Base-by-base conservation (phyloP, 2,888 invertebrate genomes). In the Neocrepidodera transversa region DNA sequence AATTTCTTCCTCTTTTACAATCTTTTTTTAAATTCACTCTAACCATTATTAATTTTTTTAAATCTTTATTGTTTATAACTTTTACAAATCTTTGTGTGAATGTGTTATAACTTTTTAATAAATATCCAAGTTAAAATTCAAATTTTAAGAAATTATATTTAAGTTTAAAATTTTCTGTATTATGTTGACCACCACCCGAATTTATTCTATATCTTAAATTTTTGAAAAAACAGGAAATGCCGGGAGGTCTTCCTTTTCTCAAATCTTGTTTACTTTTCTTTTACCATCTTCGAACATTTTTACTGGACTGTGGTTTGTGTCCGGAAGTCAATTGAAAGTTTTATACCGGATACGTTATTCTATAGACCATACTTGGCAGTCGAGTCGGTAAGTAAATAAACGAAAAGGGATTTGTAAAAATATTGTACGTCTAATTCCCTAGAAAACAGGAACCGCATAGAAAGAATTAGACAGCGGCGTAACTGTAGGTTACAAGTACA, bases 241-340 rank as follows among this genome's bases (percentile, higher is more conserved):
- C 35, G 48, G 48, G 32, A 35, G 32, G 35, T 49, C 48, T 49
- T 49, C 48, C 35, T 35, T 13, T 35, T 13, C 35, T 13, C 35
- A 35, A 35, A 13, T 35, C 35, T 35, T 35, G 10, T 35, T 35
- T 35, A 13, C 35, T 32, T 49, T 32, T 49, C 35, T 30, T 35
- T 32, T 10, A 16, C 26, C 38, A 35, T 8, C 20, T 49, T 11
- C 18, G 32, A 11, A 35, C 10, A 28, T 28, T 35, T 26, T 38
- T 40, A 14, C 26, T 38, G 35, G 35, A 38, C 50, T 38, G 23
- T 50, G 26, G 43, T 56, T 32, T 28, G 20, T 43, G 50, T 26
- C 55, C 60, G 62, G 62, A 62, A 62, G 58, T 58, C 62, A 51
- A 62, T 62, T 62, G 58, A 58, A 43, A 23, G 32, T 26, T 36